phyloP scores from a whole-genome alignment of 2,113 vertebrate species.

The Cygnus atratus region DNA sequence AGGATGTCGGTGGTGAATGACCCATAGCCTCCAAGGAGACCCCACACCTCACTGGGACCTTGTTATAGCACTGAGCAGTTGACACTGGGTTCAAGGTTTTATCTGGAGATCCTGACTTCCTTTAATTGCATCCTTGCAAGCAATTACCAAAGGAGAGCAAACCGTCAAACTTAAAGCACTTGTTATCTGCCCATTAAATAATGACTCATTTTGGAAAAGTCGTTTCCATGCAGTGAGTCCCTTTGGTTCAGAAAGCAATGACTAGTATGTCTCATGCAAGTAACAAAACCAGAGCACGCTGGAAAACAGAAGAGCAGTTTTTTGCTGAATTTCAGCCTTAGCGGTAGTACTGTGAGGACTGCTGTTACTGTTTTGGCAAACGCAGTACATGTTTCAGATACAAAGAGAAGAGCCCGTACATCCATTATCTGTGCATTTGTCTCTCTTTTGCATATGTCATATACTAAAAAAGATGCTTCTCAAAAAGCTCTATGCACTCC shows the following conservation, averaged over 20 bases:
- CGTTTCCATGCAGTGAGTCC: background rate
- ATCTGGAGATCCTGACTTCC: background rate
- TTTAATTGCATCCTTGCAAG: background rate
- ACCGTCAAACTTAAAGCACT: background rate
- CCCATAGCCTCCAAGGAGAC: background rate
- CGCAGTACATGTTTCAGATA: background rate
- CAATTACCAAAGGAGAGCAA: background rate
- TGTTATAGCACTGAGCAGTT: background rate
- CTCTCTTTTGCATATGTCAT: background rate
- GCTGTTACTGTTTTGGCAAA: background rate
- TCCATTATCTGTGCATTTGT: background rate
- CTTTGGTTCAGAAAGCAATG: background rate
- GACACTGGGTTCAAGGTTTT: background rate
- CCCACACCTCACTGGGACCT: background rate
- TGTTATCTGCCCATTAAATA: background rate
- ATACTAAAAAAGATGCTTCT: background rate
- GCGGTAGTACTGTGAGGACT: background rate
- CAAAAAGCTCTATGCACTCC: background rate
- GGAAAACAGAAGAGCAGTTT: background rate
- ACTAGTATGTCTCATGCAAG: background rate
- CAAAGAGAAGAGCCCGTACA: background rate
- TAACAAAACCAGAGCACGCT: accelerated
- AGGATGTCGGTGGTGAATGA: background rate
- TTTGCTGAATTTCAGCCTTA: too few species aligned
- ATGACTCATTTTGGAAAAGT: background rate